Base-by-base conservation (phyloP, 2,888 invertebrate genomes). In the Agrotis clavis region DNA sequence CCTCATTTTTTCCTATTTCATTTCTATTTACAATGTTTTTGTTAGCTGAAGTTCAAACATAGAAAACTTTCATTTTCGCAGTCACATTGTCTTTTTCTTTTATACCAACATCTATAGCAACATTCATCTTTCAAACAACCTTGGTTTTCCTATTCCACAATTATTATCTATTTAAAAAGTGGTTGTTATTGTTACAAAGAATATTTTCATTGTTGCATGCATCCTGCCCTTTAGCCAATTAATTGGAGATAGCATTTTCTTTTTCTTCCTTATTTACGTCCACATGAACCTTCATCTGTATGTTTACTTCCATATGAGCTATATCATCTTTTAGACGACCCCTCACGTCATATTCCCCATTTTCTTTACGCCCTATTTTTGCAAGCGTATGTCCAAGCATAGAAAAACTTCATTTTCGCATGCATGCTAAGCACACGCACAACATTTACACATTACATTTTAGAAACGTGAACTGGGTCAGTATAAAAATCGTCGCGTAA, bases 381-480 rank as follows among this genome's bases (percentile, higher is more conserved):
- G 30, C 19, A 11, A 45, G 62, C 13, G 56, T 45, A 71, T 71
- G 77, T 69, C 81, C 56, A 14, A 64, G 77, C 72, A 71, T 66
- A 71, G 59, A 67, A 72, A 64, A 74, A 57, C 64, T 67, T 61
- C 60, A 76, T 81, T 80, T 71, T 81, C 18, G 63, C 35, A 77
- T 71, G 74, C 71, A 77, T 57, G 64, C 56, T 68, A 73, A 81
- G 77, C 63, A 56, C 68, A 59, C 41, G 71, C 71, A n/a, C n/a
- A n/a, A n/a, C n/a, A n/a, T n/a, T n/a, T n/a, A n/a, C n/a, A n/a
- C n/a, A n/a, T n/a, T 61, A 21, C 67, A 59, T 74, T 74, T 78
- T 47, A 70, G 73, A 65, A 74, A 66, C 77, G 77, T 63, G 81
- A 81, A 71, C 73, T 71, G n/a, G 82, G 76, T 79, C 79, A 73